A percentile compares a stretch with the other conserved stretches of the same genome.
phyloP scores from a whole-genome alignment of 2,113 vertebrate species.

The Onychostruthus taczanowskii region DNA sequence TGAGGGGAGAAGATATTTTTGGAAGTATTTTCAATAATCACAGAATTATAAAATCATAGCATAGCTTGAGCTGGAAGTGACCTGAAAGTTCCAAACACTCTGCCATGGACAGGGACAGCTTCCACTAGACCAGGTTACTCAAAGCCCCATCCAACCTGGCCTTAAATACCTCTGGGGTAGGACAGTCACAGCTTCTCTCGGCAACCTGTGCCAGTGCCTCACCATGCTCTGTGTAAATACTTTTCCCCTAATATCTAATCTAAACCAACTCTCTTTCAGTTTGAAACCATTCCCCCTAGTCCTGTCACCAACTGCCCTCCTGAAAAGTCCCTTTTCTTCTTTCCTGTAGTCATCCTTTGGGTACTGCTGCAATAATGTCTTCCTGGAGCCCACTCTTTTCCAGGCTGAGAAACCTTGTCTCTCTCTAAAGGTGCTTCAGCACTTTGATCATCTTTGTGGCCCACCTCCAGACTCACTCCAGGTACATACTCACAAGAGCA shows the following conservation, averaged over 20 bases:
- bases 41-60: neutral
- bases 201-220: neutral
- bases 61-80: neutral
- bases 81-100: neutral
- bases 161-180: neutral
- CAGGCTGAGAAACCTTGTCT: neutral
- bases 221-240: accelerated
- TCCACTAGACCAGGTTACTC: neutral
- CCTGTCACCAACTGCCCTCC: neutral
- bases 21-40: neutral
- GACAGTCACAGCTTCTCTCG: neutral
- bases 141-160: neutral
- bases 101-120: neutral
- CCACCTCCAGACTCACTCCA: neutral
- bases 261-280: neutral
- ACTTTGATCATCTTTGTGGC: neutral
- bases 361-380: neutral
- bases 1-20: neutral
- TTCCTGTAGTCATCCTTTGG: neutral
- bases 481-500: accelerated
- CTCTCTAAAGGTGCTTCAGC: neutral
- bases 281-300: neutral
- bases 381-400: neutral
- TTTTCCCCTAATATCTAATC: neutral
- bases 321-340: neutral